Conservation (phyloP, 2,888 invertebrate species). For the Tyria jacobaeae region DNA sequence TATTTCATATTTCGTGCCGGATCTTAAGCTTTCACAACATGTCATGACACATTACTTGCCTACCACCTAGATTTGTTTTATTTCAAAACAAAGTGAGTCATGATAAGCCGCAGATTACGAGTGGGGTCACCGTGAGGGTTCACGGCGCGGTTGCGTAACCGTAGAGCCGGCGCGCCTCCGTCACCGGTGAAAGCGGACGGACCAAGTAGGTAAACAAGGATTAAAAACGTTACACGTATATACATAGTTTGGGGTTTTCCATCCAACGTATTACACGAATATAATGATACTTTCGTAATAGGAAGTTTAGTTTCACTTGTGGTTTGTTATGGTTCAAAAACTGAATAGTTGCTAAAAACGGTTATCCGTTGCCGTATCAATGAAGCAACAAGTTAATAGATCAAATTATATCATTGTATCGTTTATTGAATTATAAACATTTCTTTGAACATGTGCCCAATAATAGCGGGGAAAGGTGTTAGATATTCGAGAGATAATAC, state of each 20-base stretch:
- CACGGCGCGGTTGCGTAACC: constrained; percentile 38
- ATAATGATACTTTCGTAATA: constrained; percentile 7
- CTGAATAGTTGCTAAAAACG: neutral
- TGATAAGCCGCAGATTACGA: constrained; percentile 28
- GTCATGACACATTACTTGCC: constrained; percentile 5
- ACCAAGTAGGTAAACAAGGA: constrained; percentile 49
- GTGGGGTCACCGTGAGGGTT: constrained; percentile 34
- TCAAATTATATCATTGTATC: neutral
- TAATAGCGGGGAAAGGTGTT: neutral
- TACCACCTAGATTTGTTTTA: constrained; percentile 15
- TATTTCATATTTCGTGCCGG: constrained; percentile 17
- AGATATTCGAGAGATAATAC: neutral
- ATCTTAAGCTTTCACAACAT: constrained; percentile 18
- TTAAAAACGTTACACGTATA: constrained; percentile 16
- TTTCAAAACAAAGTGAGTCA: constrained; percentile 36
- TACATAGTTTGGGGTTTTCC: constrained; percentile 17
- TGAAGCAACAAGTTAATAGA: neutral
- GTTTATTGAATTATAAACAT: neutral
- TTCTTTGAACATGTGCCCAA: neutral
- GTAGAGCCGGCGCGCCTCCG: constrained; percentile 22
- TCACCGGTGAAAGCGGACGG: constrained; percentile 52
- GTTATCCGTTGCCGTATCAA: neutral
- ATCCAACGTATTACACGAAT: neutral
- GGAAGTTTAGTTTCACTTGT: neutral
- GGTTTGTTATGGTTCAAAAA: neutral